Evolutionary conservation across 2,113 vertebrate genomes (phyloP), one percentile per base, ranked within the genome.

Genomic region (Rynchops niger): DNA sequence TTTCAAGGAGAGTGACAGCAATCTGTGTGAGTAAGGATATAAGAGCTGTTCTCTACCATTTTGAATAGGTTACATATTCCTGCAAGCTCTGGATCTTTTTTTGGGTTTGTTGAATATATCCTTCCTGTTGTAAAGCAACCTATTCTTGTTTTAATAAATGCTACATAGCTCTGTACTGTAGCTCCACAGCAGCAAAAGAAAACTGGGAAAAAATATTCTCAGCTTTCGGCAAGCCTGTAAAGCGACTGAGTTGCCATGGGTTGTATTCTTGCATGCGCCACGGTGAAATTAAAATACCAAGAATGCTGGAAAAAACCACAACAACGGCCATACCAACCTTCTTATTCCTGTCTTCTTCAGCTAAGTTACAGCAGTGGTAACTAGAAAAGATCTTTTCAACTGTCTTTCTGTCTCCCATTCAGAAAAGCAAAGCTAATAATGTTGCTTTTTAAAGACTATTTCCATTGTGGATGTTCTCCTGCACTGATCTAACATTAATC

Each of bases 71-170:
- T 82, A 50, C 20, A 9, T 40, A 7, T 56, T 61, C 43, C 81
- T 87, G 70, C 34, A 45, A 83, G 67, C 59, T 70, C 63, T 77
- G 76, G 38, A 50, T 52, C 36, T 12, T 38, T 53, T 42, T 63
- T 40, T 52, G 6, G 43, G 34, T 94, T 83, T 88, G 62, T 89
- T 77, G 73, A 66, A 7, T 94, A 26, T 70, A 85, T 77, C 17
- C 38, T 63, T 66, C 66, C 53, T 93, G 84, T 66, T 81, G 47
- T 86, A 91, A 82, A 91, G 55, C 70, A 90, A 36, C 52, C 50
- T 34, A 21, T 12, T 50, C 34, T 82, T 96, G 67, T 95, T 93
- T 91, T 70, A 93, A 86, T 63, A 89, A 96, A 59, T 25, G 49
- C 55, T 81, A n/a, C 66, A 25, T 76, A 86, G 43, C 61, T 79